Evolutionary conservation across 2,888 invertebrate species (phyloP).

Genomic region (Limnephilus rhombicus): DNA sequence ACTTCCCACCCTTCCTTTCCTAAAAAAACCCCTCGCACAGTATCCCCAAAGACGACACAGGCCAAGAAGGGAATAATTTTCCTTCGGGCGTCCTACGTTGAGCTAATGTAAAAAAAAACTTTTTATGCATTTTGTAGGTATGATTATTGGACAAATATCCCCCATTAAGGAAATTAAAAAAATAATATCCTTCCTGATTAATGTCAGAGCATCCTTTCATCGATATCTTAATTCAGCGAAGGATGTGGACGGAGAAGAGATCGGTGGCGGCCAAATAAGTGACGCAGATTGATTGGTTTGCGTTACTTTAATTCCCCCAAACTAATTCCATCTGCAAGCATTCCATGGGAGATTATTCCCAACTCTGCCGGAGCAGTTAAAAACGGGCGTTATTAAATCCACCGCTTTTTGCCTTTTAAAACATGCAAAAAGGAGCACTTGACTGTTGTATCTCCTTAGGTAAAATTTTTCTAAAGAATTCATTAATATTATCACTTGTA

Average conservation of each 20-base stretch:
- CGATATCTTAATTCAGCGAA: neutral
- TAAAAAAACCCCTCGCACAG: too few relatives aligned
- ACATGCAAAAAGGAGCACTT: neutral
- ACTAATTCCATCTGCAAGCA: slow-evolving; percentile 9
- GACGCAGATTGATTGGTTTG: slow-evolving; percentile 59
- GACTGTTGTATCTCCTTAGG: too few relatives aligned
- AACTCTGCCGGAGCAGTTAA: neutral
- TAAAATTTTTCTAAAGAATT: too few relatives aligned
- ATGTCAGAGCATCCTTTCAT: neutral
- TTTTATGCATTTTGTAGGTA: too few relatives aligned
- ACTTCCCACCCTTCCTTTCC: too few relatives aligned
- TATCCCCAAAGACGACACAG: too few relatives aligned
- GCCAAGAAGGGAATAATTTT: too few relatives aligned
- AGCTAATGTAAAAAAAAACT: too few relatives aligned
- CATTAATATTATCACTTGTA: too few relatives aligned
- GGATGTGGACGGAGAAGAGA: neutral
- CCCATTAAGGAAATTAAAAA: neutral
- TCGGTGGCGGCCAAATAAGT: slow-evolving; percentile 39
- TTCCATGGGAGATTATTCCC: neutral
- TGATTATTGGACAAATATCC: neutral
- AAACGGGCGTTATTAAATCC: neutral
- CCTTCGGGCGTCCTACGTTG: too few relatives aligned
- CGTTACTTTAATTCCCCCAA: slow-evolving; percentile 25
- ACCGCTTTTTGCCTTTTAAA: neutral
- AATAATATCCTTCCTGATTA: neutral